Evolutionary conservation across 2,888 invertebrate genomes (phyloP), one percentile per base, ranked within the genome.

Genomic region (Drosophila paramelanica): DNA sequence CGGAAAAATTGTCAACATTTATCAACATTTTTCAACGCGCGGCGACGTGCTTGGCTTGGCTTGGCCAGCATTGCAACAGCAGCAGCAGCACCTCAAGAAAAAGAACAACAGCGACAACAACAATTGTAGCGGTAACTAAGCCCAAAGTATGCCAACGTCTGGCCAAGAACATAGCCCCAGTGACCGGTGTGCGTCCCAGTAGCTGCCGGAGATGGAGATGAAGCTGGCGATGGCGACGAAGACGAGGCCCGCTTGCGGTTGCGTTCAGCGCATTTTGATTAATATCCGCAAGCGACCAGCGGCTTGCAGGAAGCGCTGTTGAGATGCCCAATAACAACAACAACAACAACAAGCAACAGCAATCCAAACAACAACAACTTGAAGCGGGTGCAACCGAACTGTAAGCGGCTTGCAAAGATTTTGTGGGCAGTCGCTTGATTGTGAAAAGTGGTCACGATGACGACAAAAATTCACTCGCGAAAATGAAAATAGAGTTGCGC

Each of bases 1-100:
- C 90, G 88, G 88, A 79, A 86, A 90, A 91, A 91, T 91, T 89
- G 89, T 90, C 87, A 86, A 89, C 88, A 90, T 91, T 91, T 91
- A 89, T 91, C 91, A 91, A 90, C 80, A 89, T 88, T 89, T 89
- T 88, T 89, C 87, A 88, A 67, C 79, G 74, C 81, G 77, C 70
- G 51, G 78, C 87, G 69, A 87, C 89, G 84, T 84, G 86, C 77
- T 84, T 85, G 62, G 65, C 62, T 66, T 65, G 51, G 86, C 77
- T 84, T 85, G 62, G 65, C 62, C 70, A 67, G 51, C 58, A 72
- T 60, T 68, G 61, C 59, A 71, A 67, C 58, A 60, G 13, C 31
- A 52, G 39, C 52, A 41, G 52, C 51, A 55, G 45, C 79, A 75
- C 86, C 76, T 73, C 38, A 84, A 77, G 66, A 61, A 71, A 68